Conservation (phyloP, 2,113 vertebrate genomes). For the Isurus oxyrinchus region DNA sequence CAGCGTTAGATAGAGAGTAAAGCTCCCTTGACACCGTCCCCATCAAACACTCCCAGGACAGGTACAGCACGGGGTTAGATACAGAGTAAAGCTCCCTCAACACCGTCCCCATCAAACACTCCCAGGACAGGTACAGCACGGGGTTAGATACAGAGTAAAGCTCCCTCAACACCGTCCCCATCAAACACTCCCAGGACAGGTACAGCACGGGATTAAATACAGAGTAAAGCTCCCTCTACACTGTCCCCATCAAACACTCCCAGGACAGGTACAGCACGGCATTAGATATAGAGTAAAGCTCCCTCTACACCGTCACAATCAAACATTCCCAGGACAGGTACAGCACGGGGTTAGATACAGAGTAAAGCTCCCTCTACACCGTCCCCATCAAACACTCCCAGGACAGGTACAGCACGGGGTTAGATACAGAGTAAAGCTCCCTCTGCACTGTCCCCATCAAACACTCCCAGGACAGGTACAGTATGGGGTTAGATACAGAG, state of each 20-base stretch:
- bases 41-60: neutral
- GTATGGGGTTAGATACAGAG: no score
- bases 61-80: no score
- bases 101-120: no score
- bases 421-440: neutral
- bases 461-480: neutral
- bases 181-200: no score
- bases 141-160: neutral
- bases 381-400: neutral
- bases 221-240: no score
- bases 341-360: neutral
- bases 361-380: neutral
- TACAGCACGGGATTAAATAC: no score
- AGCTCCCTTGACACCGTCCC: neutral
- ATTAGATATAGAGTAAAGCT: no score
- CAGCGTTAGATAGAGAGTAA: neutral
- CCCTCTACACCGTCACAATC: no score
- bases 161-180: neutral
- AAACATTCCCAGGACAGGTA: neutral
- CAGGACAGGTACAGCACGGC: no score
- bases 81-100: no score
- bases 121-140: no score
- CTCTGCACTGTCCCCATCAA: neutral
- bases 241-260: no score
- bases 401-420: neutral